phyloP scores from a whole-genome alignment of 2,888 invertebrate genomes.

The Nasonovia ribisnigri region DNA sequence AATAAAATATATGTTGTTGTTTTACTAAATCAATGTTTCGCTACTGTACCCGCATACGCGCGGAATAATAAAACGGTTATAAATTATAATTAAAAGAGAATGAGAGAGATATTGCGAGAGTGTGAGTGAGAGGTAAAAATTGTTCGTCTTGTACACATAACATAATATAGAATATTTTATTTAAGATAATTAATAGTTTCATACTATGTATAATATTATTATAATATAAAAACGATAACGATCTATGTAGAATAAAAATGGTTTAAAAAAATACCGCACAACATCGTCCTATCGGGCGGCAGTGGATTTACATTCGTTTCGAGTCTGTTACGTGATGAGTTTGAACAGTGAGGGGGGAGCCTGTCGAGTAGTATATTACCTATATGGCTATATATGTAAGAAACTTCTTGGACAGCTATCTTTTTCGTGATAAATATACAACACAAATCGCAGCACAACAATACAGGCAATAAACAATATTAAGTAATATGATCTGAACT shows the following conservation, averaged over 20 bases:
- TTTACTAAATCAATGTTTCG: conserved; percentile 41
- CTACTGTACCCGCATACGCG: conserved; percentile 50
- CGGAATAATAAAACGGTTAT: conserved; percentile 38
- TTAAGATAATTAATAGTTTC: conserved; percentile 44
- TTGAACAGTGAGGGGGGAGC: not conserved
- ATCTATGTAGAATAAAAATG: conserved; percentile 13
- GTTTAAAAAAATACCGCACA: not conserved
- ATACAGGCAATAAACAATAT: not conserved
- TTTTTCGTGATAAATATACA: not conserved
- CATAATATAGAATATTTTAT: not conserved
- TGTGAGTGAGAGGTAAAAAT: not conserved
- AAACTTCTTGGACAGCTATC: not conserved
- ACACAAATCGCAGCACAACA: not conserved
- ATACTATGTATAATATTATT: not conserved
- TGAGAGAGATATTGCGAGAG: not conserved
- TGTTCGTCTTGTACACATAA: not conserved
- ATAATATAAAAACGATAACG: conserved; percentile 38
- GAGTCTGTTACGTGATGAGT: not conserved
- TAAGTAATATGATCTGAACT: not conserved
- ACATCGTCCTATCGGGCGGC: not conserved
- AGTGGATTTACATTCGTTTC: not conserved
- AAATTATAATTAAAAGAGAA: conserved; percentile 32
- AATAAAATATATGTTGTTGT: not conserved
- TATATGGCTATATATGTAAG: not conserved
- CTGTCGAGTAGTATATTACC: not conserved